Evolutionary conservation across 2,113 vertebrate genomes (phyloP), one percentile per base, ranked within the genome.

Genomic region (Lagopus leucura): DNA sequence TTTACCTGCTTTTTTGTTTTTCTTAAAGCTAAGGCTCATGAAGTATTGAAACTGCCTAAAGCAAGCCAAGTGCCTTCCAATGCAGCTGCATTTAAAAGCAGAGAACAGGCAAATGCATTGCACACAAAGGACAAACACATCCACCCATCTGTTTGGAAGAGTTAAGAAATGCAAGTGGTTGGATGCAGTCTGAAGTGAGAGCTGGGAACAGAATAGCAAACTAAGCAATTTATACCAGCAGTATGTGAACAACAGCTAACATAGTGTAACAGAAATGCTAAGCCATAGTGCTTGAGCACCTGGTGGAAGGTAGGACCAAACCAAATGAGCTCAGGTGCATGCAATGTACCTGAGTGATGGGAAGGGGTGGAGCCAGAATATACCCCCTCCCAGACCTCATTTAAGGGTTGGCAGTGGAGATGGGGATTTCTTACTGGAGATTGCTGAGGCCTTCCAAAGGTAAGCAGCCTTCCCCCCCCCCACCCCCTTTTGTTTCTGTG

Each of bases 1-100:
- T 90, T 87, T 36, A 11, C 48, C 89, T 66, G 55, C 6, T 12
- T 54, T 64, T 64, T 79, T 43, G 42, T 71, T 43, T 83, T 21
- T 45, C 40, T 67, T 75, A 32, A 93, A 86, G n/a, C 11, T 13
- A 90, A 94, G 80, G 27, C 66, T 94, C 71, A 69, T 52, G 30
- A 93, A 94, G 89, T 71, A 82, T 66, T 93, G 75, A 94, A 95
- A 95, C 85, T 86, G 69, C 91, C 89, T 81, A 57, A 93, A 91
- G 86, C 85, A 97, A 92, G 20, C 71, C 4, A 79, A 91, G 43
- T 22, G 18, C 79, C 71, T 95, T 89, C 96, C 87, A 91, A 85
- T 95, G 15, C 47, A 21, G 4, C 22, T 64, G 2, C 2, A 60
- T 89, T 82, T 54, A 77, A 71, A 93, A 95, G 64, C 76, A 74